These are phyloP conservation scores for Hetaerina titia DNA, from an alignment of 2,888 invertebrate genomes.

Conservation along the genomic window DNA sequence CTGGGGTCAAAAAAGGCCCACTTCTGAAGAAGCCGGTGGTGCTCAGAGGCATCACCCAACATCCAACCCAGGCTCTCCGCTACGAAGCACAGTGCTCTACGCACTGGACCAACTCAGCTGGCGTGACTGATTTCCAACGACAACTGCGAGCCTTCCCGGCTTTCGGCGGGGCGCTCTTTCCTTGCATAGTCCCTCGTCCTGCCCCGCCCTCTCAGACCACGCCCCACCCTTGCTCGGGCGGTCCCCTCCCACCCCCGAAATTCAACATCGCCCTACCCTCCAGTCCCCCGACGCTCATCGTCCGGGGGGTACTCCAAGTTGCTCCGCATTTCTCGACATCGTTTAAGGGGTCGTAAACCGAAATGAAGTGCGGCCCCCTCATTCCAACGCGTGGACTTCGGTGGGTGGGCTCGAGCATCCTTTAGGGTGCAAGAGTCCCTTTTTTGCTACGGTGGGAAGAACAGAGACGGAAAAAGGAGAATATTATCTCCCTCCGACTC, in stretches of 20 bases:
- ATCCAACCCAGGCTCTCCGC: no score
- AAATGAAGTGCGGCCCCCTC: slow-evolving; percentile 5
- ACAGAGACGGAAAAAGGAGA: neutral
- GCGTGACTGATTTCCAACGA: no score
- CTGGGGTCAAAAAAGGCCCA: no score
- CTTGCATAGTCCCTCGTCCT: neutral
- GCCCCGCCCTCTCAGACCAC: neutral
- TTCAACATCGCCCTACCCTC: no score
- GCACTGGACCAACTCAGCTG: no score
- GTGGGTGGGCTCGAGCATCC: neutral
- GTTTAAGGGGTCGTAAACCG: slow-evolving; percentile 57
- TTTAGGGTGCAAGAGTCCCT: no score
- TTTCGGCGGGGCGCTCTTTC: no score
- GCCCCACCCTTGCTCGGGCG: neutral
- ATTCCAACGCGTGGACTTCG: slow-evolving; percentile 5
- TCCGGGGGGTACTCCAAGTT: slow-evolving; percentile 15
- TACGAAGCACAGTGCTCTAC: no score
- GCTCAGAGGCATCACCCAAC: no score
- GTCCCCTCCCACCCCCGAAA: neutral
- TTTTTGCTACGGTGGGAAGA: neutral
- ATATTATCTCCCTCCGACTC: no score
- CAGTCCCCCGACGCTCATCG: neutral
- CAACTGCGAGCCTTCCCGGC: no score
- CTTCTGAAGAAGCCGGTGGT: no score
- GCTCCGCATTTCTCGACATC: slow-evolving; percentile 14